Base-by-base conservation (phyloP, 1,140 invertebrate species). In the Lasioglossum albipes region DNA sequence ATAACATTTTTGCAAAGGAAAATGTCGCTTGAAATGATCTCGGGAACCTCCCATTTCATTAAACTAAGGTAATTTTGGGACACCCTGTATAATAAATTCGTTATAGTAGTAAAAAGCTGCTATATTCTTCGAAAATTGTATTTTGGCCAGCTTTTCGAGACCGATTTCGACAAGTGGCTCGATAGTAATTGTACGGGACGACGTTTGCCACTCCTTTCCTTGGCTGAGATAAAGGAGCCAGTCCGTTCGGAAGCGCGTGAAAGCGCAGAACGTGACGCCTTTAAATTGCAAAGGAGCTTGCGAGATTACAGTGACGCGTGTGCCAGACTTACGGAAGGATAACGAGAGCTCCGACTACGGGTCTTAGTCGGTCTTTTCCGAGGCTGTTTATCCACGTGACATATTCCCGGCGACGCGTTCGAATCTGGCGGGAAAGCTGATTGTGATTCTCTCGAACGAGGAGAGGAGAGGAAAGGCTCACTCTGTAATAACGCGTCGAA, bases 251-350 rank as follows among this genome's bases (percentile, higher is more conserved):
- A 20, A 4, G 2, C 52, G 18, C 57, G 57, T 6, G 20, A 1
- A 2, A 59, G 13, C 57, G 20, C 27, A 3, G 59, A 0, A 52
- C 65, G 22, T n/a, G 76, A 72, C 59, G 61, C 31, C 18, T 62
- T 7, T 64, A 64, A 62, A 72, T 64, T 72, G 69, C 49, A 73
- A 54, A 79, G 6, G n/a, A 72, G n/a, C 36, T 54, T 0, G n/a
- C 76, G 27, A 65, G 36, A 72, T 54, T 27, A 36, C 36, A 42
- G 68, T 49, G 66, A 68, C 67, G 67, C 18, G 45, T 12, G 18
- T 4, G 31, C 31, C 7, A 13, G 27, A 62, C n/a, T 7, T 2
- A 22, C 18, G 10, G 13, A 20, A 27, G 12, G n/a, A 41, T 76
- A 76, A 76, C 75, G 54, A 36, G 36, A 49, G 13, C 4, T 20